Conservation (phyloP, 1,140 invertebrate species). For the Cherax destructor region DNA sequence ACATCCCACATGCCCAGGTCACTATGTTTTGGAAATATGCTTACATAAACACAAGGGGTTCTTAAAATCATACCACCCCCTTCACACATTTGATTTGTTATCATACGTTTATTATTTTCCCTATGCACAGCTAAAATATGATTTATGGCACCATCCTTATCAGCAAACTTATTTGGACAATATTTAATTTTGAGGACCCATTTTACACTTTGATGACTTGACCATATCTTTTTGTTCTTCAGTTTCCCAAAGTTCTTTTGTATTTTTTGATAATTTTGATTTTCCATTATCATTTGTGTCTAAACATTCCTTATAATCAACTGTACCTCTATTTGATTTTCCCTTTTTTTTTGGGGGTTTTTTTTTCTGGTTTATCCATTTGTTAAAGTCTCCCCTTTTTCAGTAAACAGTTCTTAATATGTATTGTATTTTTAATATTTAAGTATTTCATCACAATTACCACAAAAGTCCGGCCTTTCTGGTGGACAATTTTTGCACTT, state of each 20-base stretch:
- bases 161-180: slow-evolving; percentile 14
- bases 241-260: neutral
- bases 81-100: slow-evolving; percentile 4
- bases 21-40: slow-evolving; percentile 20
- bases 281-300: neutral
- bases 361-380: neutral
- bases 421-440: slow-evolving; percentile 31
- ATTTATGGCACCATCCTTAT: neutral
- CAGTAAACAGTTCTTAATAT: neutral
- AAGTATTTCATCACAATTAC: slow-evolving; percentile 24
- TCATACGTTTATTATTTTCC: slow-evolving; percentile 17
- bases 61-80: slow-evolving; percentile 28
- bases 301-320: neutral
- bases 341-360: neutral
- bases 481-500: slow-evolving; percentile 32
- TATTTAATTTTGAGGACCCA: slow-evolving; percentile 15
- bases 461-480: slow-evolving; percentile 43
- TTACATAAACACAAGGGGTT: slow-evolving; percentile 8
- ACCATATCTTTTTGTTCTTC: neutral
- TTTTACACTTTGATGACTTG: neutral
- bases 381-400: neutral
- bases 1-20: slow-evolving; percentile 27
- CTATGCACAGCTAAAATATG: slow-evolving; percentile 20
- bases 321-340: neutral
- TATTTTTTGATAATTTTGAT: neutral